phyloP scores from a whole-genome alignment of 2,113 vertebrate genomes.

The Tachycineta bicolor region DNA sequence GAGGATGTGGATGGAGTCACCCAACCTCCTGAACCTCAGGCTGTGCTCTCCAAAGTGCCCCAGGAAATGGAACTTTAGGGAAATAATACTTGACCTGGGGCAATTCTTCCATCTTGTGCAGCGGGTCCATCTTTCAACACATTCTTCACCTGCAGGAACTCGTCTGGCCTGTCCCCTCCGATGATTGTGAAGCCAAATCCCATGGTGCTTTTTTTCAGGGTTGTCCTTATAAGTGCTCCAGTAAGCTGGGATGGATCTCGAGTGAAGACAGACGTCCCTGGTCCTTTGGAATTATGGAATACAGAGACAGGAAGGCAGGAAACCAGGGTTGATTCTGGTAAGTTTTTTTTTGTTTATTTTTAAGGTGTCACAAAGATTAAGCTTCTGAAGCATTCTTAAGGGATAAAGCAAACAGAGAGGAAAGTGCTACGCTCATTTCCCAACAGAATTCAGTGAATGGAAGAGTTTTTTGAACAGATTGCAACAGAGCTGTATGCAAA shows the following conservation, averaged over 20 bases:
- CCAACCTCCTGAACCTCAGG: neutral
- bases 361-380: neutral
- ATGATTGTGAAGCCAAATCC: constrained; percentile 99
- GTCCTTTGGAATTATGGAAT: constrained; percentile 29
- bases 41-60: neutral
- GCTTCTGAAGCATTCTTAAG: neutral
- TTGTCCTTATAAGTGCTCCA: constrained; percentile 85
- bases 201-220: constrained; percentile 90
- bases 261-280: constrained; percentile 83
- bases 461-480: neutral
- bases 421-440: neutral
- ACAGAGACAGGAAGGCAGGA: neutral
- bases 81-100: constrained; percentile 80
- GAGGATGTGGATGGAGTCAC: neutral
- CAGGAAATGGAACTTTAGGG: neutral
- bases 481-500: neutral
- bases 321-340: neutral
- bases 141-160: constrained; percentile 98
- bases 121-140: constrained; percentile 93
- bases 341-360: neutral
- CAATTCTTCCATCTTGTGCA: constrained; percentile 93
- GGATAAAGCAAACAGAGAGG: neutral
- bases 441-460: neutral
- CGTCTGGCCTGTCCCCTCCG: constrained; percentile 95
- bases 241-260: constrained; percentile 91